phyloP scores from a whole-genome alignment of 2,797 vertebrate species.

The Carduelis carduelis region DNA sequence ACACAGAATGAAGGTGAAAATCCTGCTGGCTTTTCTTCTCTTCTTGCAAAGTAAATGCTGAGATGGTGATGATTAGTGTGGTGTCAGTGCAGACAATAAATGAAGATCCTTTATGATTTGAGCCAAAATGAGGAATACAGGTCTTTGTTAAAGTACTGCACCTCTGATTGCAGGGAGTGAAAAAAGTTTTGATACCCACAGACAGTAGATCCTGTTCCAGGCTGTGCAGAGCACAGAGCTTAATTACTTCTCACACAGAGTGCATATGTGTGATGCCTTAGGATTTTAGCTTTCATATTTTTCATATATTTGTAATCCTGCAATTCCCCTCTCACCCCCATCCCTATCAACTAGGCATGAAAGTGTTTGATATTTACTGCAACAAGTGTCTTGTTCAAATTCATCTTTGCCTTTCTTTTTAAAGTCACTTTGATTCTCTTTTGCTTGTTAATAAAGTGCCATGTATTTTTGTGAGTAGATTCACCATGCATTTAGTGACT shows the following conservation, averaged over 20 bases:
- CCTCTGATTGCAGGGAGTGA: not conserved
- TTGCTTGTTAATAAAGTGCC: not conserved
- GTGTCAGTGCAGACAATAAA: not conserved
- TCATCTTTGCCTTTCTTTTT: not conserved
- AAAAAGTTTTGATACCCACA: not conserved
- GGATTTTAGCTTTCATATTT: not conserved
- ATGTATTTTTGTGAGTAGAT: not conserved
- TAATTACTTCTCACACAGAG: not conserved
- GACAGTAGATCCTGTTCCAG: not conserved
- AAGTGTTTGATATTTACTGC: not conserved
- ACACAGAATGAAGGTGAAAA: not conserved
- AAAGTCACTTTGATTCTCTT: not conserved
- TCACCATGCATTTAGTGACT: not conserved
- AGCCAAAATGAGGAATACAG: not conserved
- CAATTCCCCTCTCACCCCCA: fast-evolving
- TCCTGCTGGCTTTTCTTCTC: not conserved
- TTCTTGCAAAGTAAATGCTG: not conserved
- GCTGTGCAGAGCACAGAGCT: not conserved
- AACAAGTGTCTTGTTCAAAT: not conserved
- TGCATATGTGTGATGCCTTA: not conserved
- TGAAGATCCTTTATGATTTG: not conserved
- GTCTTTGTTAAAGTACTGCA: not conserved
- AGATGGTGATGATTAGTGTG: not conserved
- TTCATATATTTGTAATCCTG: not conserved
- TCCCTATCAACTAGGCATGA: not conserved